Percentiles rank a stretch among this genome's conserved stretches.
Evolutionary conservation across 2,888 invertebrate species (phyloP).

Genomic region (Synanthedon vespiformis): DNA sequence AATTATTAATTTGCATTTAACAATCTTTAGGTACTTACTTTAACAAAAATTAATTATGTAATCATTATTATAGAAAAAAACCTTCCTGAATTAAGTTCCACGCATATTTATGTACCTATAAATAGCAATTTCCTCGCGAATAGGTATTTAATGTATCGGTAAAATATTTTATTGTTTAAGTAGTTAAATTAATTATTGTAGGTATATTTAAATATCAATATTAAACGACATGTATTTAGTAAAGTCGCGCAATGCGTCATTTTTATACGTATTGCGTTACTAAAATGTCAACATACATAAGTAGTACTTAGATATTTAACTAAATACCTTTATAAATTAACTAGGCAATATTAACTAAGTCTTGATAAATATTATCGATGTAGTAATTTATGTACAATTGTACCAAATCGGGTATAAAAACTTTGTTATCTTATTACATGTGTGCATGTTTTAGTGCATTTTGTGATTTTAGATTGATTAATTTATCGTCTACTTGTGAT

Average conservation of each 20-base stretch:
- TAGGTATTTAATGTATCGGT: no score
- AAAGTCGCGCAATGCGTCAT: no score
- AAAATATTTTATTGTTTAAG: no score
- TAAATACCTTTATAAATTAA: neutral
- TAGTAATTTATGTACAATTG: slow-evolving; percentile 44
- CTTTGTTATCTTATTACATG: slow-evolving; percentile 51
- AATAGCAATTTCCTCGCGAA: no score
- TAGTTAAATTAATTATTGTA: no score
- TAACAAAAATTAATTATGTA: slow-evolving; percentile 1
- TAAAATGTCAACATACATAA: no score
- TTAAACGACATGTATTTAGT: no score
- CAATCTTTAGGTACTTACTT: neutral
- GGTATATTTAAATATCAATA: no score
- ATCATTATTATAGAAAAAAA: neutral
- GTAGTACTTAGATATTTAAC: neutral
- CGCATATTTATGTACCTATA: no score
- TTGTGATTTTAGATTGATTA: slow-evolving; percentile 71
- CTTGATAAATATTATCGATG: slow-evolving; percentile 36
- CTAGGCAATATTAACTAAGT: slow-evolving; percentile 36
- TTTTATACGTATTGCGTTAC: no score
- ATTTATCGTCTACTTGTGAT: slow-evolving; percentile 70
- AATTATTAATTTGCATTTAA: no score
- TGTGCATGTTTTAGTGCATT: slow-evolving; percentile 72
- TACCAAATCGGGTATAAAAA: slow-evolving; percentile 62
- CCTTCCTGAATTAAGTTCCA: no score